phyloP scores from a whole-genome alignment of 1,140 invertebrate species.

The Magallana gigas region DNA sequence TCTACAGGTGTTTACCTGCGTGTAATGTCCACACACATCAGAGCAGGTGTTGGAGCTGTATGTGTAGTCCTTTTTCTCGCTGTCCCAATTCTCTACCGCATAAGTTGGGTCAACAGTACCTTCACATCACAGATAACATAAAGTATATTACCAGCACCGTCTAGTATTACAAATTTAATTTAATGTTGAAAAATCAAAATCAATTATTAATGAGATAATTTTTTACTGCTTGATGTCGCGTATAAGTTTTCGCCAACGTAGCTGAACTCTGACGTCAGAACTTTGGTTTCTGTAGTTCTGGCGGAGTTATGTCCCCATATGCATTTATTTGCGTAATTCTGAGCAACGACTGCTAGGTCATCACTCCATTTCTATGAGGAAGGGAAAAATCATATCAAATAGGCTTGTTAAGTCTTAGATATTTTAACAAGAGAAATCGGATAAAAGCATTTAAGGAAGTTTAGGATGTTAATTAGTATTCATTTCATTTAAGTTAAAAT shows the following conservation, averaged over 20 bases:
- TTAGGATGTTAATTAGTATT: no score
- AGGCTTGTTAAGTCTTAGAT: background rate
- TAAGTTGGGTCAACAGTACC: background rate
- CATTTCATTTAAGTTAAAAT: no score
- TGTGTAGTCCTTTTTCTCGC: slow-evolving; percentile 16
- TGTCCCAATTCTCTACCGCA: background rate
- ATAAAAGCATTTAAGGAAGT: no score
- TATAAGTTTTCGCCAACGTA: slow-evolving; percentile 55
- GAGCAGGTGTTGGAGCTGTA: background rate
- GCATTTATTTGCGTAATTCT: slow-evolving; percentile 52
- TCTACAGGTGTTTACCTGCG: background rate
- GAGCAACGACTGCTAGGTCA: slow-evolving; percentile 45
- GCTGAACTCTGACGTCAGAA: slow-evolving; percentile 3
- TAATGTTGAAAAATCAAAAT: no score
- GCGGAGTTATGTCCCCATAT: slow-evolving; percentile 48
- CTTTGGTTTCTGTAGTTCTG: slow-evolving; percentile 23
- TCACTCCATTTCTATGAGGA: slow-evolving; percentile 47
- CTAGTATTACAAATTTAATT: no score
- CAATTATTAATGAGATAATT: no score
- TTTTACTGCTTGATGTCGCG: background rate
- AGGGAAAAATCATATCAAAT: no score
- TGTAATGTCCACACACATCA: slow-evolving; percentile 11
- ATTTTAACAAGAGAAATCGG: no score
- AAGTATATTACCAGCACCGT: background rate
- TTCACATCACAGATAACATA: background rate